Conservation (phyloP, 2,113 vertebrate species). For the Suricata suricatta region DNA sequence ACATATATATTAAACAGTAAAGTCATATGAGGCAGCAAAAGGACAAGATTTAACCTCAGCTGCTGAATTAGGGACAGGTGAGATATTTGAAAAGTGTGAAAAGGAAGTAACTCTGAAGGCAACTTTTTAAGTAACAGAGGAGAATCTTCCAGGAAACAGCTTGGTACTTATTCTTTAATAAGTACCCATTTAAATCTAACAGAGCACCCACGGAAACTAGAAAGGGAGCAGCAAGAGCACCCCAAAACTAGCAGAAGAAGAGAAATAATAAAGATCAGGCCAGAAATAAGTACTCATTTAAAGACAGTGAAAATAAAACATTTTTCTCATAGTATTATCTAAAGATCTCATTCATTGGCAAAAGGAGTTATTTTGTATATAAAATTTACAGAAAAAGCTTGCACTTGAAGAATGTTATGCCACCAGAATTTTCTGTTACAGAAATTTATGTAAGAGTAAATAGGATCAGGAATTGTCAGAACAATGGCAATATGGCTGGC, state of each 20-base stretch:
- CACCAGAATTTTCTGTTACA: not conserved
- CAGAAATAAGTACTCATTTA: not conserved
- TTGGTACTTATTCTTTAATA: not conserved
- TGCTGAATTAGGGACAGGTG: not conserved
- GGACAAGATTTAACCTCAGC: not conserved
- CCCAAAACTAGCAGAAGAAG: too few relatives aligned
- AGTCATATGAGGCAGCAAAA: not conserved
- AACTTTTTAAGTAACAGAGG: conserved; percentile 1
- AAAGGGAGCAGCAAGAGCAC: too few relatives aligned
- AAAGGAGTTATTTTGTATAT: conserved; percentile 13
- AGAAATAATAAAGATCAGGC: too few relatives aligned
- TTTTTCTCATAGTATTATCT: not conserved
- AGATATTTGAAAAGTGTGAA: not conserved
- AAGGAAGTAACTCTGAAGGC: conserved; percentile 6
- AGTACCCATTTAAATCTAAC: too few relatives aligned
- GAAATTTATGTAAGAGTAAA: not conserved
- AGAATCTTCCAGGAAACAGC: conserved; percentile 36
- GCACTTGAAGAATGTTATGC: not conserved
- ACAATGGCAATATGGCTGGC: conserved; percentile 1
- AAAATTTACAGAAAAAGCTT: conserved; percentile 38
- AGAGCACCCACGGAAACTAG: too few relatives aligned
- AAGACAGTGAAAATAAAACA: not conserved
- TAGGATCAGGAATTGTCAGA: not conserved
- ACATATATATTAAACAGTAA: not conserved
- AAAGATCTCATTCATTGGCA: not conserved